These are phyloP conservation scores for Rhagoletis pomonella DNA, from an alignment of 1,140 invertebrate species.

Conservation along the genomic window DNA sequence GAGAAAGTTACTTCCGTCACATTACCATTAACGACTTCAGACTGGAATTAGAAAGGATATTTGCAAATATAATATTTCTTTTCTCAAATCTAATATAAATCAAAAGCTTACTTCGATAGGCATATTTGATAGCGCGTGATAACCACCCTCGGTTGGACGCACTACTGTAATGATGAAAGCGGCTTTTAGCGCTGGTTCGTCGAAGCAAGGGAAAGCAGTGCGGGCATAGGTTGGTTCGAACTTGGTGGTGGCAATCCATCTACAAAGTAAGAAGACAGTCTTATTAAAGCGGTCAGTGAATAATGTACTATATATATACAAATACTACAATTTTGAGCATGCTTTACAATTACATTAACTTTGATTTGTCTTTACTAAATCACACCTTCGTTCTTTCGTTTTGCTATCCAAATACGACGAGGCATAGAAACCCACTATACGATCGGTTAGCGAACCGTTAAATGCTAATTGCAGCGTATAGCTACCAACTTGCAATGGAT, in stretches of 20 bases:
- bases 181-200: conserved; percentile 95
- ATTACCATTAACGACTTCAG: conserved; percentile 60
- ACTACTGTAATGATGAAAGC: conserved; percentile 87
- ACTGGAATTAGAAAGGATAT: conserved; percentile 56
- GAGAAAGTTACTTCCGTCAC: conserved; percentile 79
- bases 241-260: conserved; percentile 90
- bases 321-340: conserved; percentile 3
- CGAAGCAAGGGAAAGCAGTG: conserved; percentile 95
- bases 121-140: conserved; percentile 90
- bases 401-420: conserved; percentile 81
- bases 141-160: conserved; percentile 78
- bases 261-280: conserved; percentile 73
- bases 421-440: conserved; percentile 87
- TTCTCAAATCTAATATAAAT: background rate
- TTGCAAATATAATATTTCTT: background rate
- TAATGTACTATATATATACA: background rate
- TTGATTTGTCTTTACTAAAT: background rate
- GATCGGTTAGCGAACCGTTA: conserved; percentile 79
- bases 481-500: conserved; percentile 77
- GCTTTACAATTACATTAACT: background rate
- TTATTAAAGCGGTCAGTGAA: background rate
- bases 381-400: conserved; percentile 78
- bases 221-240: conserved; percentile 96
- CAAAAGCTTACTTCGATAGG: conserved; percentile 69
- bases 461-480: conserved; percentile 82